Conservation (phyloP, 1,140 invertebrate species). For the Xylocopa sonorina region DNA sequence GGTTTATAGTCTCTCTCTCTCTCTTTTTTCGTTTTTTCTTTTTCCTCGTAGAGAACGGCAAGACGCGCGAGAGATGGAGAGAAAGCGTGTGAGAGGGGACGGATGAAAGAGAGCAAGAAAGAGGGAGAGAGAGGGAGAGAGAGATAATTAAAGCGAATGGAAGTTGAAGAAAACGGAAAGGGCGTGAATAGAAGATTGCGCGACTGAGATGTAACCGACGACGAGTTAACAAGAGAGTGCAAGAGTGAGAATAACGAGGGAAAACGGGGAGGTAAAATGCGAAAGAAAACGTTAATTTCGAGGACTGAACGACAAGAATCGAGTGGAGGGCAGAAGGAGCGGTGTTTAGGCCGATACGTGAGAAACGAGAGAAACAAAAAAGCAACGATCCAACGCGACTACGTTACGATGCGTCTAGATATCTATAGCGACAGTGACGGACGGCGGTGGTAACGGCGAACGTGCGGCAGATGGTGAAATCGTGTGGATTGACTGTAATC, state of each 20-base stretch:
- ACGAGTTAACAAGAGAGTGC: conserved; percentile 13
- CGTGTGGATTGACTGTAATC: conserved; percentile 56
- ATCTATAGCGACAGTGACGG: neutral
- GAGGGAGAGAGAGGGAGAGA: neutral
- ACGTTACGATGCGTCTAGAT: neutral
- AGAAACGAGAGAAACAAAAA: neutral
- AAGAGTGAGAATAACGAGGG: conserved; percentile 15
- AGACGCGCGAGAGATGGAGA: conserved; percentile 55
- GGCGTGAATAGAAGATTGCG: conserved; percentile 4
- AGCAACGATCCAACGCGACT: neutral
- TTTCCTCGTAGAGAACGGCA: conserved; percentile 69
- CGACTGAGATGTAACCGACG: neutral
- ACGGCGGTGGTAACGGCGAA: conserved; percentile 50
- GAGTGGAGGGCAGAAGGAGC: neutral
- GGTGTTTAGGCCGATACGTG: conserved; percentile 6
- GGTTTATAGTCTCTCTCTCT: conserved; percentile 69
- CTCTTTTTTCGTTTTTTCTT: too few species aligned
- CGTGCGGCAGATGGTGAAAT: conserved; percentile 65
- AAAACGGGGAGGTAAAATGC: neutral
- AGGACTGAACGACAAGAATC: neutral
- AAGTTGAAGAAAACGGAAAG: conserved; percentile 1
- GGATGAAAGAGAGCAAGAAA: conserved; percentile 12
- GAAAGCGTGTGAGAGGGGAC: conserved; percentile 26
- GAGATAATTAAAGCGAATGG: neutral
- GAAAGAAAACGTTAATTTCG: neutral